These are phyloP conservation scores for Drosophila mayri DNA, from an alignment of 1,140 invertebrate species.

Conservation along the genomic window DNA sequence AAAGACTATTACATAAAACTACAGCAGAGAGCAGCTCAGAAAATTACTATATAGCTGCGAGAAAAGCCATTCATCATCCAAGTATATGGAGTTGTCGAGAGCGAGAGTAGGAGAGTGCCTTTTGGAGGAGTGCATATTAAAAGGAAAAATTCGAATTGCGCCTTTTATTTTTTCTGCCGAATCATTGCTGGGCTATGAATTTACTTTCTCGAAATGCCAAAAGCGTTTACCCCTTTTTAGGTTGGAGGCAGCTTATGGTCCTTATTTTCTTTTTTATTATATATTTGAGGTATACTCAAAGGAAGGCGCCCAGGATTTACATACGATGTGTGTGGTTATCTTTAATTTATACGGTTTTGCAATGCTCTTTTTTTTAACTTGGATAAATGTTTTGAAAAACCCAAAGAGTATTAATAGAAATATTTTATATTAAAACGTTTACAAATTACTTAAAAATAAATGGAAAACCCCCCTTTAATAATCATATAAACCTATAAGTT, in stretches of 20 bases:
- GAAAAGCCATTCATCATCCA: conserved; percentile 64
- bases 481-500: background rate
- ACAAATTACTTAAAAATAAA: background rate
- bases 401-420: no score
- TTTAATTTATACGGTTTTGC: background rate
- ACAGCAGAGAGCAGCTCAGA: conserved; percentile 26
- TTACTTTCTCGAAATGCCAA: conserved; percentile 50
- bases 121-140: conserved; percentile 32
- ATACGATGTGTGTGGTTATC: conserved; percentile 2
- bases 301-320: conserved; percentile 47
- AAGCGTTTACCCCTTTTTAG: conserved; percentile 42
- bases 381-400: no score
- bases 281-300: conserved; percentile 20
- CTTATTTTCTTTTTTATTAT: background rate
- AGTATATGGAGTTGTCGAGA: conserved; percentile 37
- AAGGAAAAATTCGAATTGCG: conserved; percentile 33
- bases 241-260: background rate
- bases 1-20: conserved; percentile 50
- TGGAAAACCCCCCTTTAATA: background rate
- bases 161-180: conserved; percentile 51
- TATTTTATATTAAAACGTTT: no score
- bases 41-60: conserved; percentile 30
- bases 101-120: conserved; percentile 24
- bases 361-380: background rate
- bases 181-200: conserved; percentile 55